phyloP scores from a whole-genome alignment of 2,888 invertebrate species.

The Galerucella calmariensis region DNA sequence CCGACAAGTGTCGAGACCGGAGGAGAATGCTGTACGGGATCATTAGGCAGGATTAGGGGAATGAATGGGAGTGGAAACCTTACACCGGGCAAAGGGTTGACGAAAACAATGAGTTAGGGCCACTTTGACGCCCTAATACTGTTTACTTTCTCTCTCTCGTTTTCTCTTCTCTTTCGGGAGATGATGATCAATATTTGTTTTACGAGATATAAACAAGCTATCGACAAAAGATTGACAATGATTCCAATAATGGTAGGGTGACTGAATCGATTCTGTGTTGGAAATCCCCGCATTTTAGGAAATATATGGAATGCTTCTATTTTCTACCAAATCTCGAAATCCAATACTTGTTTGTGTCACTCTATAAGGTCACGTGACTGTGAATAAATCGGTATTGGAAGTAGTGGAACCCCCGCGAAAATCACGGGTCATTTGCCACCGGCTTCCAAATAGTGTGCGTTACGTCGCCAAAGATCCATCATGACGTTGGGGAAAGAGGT shows the following conservation, averaged over 20 bases:
- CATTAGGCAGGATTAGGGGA: slow-evolving; percentile 49
- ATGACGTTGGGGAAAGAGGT: slow-evolving; percentile 44
- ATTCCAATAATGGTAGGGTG: background rate
- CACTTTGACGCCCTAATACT: slow-evolving; percentile 48
- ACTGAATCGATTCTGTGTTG: no score
- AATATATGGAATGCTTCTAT: background rate
- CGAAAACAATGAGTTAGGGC: slow-evolving; percentile 55
- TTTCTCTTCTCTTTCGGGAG: slow-evolving; percentile 6
- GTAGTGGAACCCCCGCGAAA: slow-evolving; percentile 42
- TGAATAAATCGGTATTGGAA: slow-evolving; percentile 31
- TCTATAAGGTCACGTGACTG: slow-evolving; percentile 19
- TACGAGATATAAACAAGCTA: slow-evolving; percentile 12
- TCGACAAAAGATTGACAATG: background rate
- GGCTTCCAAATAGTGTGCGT: slow-evolving; percentile 52
- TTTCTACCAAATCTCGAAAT: background rate
- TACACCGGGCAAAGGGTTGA: slow-evolving; percentile 56
- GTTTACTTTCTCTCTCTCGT: slow-evolving; percentile 40
- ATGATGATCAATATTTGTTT: slow-evolving; percentile 33
- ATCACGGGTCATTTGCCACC: slow-evolving; percentile 55
- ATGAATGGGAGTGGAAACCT: slow-evolving; percentile 49
- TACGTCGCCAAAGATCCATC: slow-evolving; percentile 46
- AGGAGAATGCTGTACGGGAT: slow-evolving; percentile 44
- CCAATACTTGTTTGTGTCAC: background rate
- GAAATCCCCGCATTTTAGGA: no score
- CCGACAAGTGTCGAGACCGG: slow-evolving; percentile 47